Conservation (phyloP, 2,888 invertebrate species). For the Acanthosepion lycidas region DNA sequence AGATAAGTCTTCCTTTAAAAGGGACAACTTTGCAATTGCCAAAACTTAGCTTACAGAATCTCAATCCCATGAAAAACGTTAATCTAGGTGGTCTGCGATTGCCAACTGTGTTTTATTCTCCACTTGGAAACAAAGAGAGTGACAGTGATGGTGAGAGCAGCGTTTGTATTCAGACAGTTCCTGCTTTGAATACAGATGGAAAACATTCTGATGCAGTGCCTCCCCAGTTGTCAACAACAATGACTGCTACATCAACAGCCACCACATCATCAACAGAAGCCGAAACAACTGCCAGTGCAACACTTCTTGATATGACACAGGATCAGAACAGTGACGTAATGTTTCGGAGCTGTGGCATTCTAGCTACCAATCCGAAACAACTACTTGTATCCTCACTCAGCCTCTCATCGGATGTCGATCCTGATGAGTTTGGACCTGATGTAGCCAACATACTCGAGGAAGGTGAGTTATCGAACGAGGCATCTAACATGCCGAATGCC, state of each 20-base stretch:
- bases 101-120: conserved; percentile 40
- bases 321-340: conserved; percentile 66
- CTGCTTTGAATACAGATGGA: background rate
- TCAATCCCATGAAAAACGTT: conserved; percentile 80
- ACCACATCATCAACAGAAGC: background rate
- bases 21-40: conserved; percentile 48
- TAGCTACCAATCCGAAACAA: conserved; percentile 70
- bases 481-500: conserved; percentile 50
- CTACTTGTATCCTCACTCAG: conserved; percentile 55
- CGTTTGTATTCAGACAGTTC: background rate
- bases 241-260: background rate
- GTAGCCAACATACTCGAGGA: conserved; percentile 50
- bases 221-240: conserved; percentile 36
- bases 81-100: conserved; percentile 50
- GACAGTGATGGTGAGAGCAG: background rate
- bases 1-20: conserved; percentile 36
- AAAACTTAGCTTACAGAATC: conserved; percentile 75
- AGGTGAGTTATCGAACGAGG: conserved; percentile 46
- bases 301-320: conserved; percentile 52
- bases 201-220: background rate
- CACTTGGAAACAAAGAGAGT: background rate
- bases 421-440: conserved; percentile 13
- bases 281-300: conserved; percentile 71
- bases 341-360: conserved; percentile 74
- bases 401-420: conserved; percentile 44